Evolutionary conservation across 1,140 invertebrate species (phyloP), one percentile per base, ranked within the genome.

Genomic region (Ctenoplectra terminalis): DNA sequence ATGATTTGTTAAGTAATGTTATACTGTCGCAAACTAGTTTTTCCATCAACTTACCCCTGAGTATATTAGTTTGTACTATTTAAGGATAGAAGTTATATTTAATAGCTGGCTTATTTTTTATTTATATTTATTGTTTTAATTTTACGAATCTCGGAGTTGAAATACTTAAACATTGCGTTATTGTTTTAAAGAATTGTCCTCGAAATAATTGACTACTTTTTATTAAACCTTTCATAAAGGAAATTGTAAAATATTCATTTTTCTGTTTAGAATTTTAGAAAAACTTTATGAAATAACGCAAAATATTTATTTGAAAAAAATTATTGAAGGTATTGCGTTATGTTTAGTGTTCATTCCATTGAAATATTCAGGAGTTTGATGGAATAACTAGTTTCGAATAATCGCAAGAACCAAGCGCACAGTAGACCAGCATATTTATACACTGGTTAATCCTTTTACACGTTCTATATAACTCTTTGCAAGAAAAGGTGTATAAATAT

Each of bases 381-480:
- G 76, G 43, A 67, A 87, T 31, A 67, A 71, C 69, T 84, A 74
- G 82, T 87, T 84, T 63, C 20, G 29, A 76, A 81, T 52, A 54
- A 54, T 31, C 43, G 46, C 56, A 70, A 82, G 46, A 80, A 82
- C 54, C 70, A 88, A 87, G 87, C 86, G 86, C 87, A 88, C 87
- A 88, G 74, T 52, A 56, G 52, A 54, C 46, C 77, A 69, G 72
- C 78, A 63, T 88, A 88, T 88, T 85, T 88, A 87, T 85, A 82
- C 66, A 88, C 74, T 29, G 48, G 66, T 87, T 43, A 37, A 87
- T 84, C 85, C 78, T 80, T 80, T 87, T 88, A 88, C 75, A 78
- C 74, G 60, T 88, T 85, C 85, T 77, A 85, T 82, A 81, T 69
- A 75, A 78, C 31, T 72, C 71, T 87, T 63, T 63, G 86, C 67